Evolutionary conservation across 1,140 invertebrate species (phyloP).

Genomic region (Belonocnema kinseyi): DNA sequence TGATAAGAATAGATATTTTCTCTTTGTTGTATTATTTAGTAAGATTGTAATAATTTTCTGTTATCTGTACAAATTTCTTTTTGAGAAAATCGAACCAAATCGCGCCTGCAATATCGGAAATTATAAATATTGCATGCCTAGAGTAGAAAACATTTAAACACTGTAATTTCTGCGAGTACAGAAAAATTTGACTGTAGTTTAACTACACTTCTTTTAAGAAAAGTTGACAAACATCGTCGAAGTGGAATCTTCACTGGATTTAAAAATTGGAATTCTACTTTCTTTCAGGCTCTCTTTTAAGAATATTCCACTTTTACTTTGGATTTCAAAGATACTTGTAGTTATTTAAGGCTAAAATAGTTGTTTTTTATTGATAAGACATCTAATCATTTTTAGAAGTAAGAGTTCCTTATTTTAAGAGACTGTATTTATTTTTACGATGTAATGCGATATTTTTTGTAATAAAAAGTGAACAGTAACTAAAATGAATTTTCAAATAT

Average conservation of each 20-base stretch:
- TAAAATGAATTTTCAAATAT: not conserved
- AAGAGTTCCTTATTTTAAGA: constrained; percentile 15
- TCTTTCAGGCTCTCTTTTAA: not conserved
- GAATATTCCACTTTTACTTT: not conserved
- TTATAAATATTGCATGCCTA: not conserved
- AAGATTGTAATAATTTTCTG: not conserved
- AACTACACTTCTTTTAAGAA: not conserved
- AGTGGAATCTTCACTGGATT: not conserved
- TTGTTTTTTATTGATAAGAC: not conserved
- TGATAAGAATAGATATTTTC: not conserved
- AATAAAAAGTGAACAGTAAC: not conserved
- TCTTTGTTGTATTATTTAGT: not conserved
- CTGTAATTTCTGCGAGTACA: not conserved
- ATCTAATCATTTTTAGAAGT: constrained; percentile 9
- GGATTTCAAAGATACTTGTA: not conserved
- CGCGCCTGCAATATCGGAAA: not conserved
- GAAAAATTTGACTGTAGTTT: not conserved
- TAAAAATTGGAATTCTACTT: not conserved
- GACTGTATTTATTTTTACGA: constrained; percentile 40
- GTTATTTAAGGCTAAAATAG: not conserved
- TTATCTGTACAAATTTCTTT: not conserved
- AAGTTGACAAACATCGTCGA: not conserved
- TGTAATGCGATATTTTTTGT: constrained; percentile 36
- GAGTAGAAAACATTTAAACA: not conserved
- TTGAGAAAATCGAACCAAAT: not conserved